Conservation (phyloP, 2,113 vertebrate species). For the Mustela nigripes region DNA sequence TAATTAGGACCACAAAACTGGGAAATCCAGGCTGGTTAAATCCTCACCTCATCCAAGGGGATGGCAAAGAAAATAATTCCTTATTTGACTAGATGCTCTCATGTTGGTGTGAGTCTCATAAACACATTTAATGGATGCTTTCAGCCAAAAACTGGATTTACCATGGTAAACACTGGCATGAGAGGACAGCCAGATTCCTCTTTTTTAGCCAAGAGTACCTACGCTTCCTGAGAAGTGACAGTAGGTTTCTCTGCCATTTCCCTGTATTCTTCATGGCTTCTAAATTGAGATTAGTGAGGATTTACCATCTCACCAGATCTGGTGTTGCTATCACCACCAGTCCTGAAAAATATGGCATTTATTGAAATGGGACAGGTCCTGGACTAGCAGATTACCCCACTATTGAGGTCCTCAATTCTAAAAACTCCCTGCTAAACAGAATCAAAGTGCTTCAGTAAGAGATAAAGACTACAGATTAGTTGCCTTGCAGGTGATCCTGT, state of each 20-base stretch:
- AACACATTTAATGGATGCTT: neutral
- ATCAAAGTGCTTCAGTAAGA: neutral
- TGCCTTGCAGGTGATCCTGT: neutral
- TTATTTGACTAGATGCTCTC: neutral
- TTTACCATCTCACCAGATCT: neutral
- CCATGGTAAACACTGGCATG: neutral
- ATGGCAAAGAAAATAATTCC: neutral
- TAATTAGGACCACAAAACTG: neutral
- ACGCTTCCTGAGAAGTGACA: neutral
- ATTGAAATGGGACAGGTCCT: neutral
- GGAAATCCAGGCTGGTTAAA: neutral
- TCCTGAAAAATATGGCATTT: neutral
- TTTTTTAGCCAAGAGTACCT: neutral
- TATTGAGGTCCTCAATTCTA: neutral
- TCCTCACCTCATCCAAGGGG: neutral
- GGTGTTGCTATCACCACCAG: neutral
- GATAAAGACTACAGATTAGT: neutral
- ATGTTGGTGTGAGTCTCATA: neutral
- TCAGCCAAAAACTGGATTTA: neutral
- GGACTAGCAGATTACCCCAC: neutral
- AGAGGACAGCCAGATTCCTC: neutral
- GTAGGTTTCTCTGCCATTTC: neutral
- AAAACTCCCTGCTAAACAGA: neutral
- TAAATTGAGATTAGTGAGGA: neutral
- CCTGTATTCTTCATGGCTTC: neutral